Evolutionary conservation across 2,888 invertebrate species (phyloP).

Genomic region (Hecatera dysodea): DNA sequence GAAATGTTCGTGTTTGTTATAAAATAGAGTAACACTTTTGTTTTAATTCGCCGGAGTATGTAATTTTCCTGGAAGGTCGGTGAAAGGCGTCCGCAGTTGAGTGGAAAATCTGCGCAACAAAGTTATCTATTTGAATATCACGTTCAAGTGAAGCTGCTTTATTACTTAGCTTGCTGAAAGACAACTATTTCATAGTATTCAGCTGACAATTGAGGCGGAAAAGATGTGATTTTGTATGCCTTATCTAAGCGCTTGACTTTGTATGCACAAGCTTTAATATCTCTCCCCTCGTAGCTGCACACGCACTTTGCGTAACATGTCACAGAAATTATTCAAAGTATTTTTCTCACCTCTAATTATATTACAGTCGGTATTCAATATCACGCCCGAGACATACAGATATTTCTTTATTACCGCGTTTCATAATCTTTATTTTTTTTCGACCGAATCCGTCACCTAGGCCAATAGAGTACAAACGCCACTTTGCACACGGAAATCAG

Average conservation of each 20-base stretch:
- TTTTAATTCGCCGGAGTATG: slow-evolving; percentile 30
- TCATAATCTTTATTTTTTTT: background rate
- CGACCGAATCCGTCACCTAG: background rate
- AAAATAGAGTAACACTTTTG: slow-evolving; percentile 32
- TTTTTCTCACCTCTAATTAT: background rate
- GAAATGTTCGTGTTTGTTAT: slow-evolving; percentile 32
- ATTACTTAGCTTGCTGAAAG: background rate
- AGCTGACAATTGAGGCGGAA: background rate
- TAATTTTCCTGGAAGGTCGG: slow-evolving; percentile 11
- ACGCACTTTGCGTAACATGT: background rate
- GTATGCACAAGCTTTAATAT: background rate
- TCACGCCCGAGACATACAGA: background rate
- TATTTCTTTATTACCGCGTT: background rate
- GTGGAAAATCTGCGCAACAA: slow-evolving; percentile 27
- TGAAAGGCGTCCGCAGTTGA: slow-evolving; percentile 34
- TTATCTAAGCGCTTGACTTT: background rate
- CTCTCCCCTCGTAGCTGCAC: too few species aligned
- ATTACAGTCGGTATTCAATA: too few species aligned
- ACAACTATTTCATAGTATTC: background rate
- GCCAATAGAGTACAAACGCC: background rate
- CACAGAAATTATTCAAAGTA: background rate
- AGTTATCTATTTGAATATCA: slow-evolving; percentile 10
- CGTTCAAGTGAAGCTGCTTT: background rate
- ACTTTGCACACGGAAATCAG: background rate
- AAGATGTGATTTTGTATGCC: background rate